Evolutionary conservation across 2,113 vertebrate species (phyloP).

Genomic region (Ceratotherium simum): DNA sequence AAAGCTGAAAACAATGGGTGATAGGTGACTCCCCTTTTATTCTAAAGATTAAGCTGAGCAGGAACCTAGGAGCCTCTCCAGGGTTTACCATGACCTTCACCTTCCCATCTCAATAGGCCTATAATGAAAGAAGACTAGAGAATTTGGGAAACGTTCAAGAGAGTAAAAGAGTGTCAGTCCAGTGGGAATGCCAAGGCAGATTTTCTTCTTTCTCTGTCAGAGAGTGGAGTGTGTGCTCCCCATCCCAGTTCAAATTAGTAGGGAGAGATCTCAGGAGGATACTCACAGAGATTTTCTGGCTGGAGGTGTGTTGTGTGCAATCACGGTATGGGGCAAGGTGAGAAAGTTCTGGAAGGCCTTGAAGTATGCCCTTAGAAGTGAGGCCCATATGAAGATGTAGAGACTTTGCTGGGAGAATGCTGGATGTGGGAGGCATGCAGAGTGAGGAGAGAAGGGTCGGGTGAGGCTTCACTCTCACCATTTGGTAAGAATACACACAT

Average conservation of each 20-base stretch:
- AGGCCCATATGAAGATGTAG: rapidly evolving
- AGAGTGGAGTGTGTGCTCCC: background rate
- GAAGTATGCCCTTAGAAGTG: background rate
- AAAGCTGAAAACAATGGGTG: background rate
- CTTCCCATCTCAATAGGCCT: too few species aligned
- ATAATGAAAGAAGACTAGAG: background rate
- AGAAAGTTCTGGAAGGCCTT: background rate
- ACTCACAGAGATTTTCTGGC: background rate
- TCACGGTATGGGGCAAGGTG: background rate
- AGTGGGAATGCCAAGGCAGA: background rate
- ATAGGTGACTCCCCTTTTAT: background rate
- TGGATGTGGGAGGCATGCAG: background rate
- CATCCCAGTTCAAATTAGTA: background rate
- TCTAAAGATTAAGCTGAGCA: background rate
- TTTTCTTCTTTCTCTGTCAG: background rate
- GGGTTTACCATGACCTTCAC: background rate
- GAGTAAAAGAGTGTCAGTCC: background rate
- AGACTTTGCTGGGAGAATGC: too few species aligned
- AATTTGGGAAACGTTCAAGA: background rate
- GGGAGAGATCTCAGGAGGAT: background rate
- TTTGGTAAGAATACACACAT: background rate
- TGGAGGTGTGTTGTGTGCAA: background rate
- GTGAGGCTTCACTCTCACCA: rapidly evolving
- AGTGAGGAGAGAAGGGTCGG: rapidly evolving
- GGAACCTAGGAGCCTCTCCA: rapidly evolving